Conservation (phyloP, 2,113 vertebrate species). For the Acanthochromis polyacanthus region DNA sequence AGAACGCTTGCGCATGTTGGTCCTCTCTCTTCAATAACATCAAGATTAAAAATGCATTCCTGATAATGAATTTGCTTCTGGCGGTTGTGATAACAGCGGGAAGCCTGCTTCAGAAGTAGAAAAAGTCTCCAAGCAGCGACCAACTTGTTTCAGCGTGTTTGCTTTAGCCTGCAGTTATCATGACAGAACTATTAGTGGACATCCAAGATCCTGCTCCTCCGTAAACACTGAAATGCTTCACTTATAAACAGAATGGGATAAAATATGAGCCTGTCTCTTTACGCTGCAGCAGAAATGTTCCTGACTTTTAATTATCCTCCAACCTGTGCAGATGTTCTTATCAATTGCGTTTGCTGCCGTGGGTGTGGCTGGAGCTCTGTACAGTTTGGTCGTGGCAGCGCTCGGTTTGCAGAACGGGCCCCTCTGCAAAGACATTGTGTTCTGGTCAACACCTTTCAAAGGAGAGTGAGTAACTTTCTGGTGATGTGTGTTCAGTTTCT, state of each 20-base stretch:
- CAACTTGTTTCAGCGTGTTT: not conserved
- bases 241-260: not conserved
- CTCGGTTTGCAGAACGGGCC: conserved; percentile 84
- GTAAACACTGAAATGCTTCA: not conserved
- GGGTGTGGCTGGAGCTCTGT: conserved; percentile 81
- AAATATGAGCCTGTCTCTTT: not conserved
- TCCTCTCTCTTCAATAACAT: not conserved
- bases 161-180: not conserved
- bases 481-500: fast-evolving
- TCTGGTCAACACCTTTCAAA: conserved; percentile 80
- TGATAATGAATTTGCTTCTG: not conserved
- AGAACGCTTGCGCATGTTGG: not conserved
- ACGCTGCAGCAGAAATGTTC: not conserved
- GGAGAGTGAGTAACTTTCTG: conserved; percentile 60
- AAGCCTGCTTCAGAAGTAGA: too few species aligned
- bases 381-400: conserved; percentile 79
- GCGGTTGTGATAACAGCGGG: too few species aligned
- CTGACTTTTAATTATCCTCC: conserved; percentile 15
- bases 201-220: not conserved
- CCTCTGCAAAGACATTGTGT: not conserved
- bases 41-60: not conserved
- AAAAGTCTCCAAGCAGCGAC: not conserved
- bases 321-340: conserved; percentile 84
- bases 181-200: not conserved
- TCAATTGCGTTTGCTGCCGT: conserved; percentile 84